Base-by-base conservation (phyloP, 2,888 invertebrate species). In the Caenorhabditis angaria region DNA sequence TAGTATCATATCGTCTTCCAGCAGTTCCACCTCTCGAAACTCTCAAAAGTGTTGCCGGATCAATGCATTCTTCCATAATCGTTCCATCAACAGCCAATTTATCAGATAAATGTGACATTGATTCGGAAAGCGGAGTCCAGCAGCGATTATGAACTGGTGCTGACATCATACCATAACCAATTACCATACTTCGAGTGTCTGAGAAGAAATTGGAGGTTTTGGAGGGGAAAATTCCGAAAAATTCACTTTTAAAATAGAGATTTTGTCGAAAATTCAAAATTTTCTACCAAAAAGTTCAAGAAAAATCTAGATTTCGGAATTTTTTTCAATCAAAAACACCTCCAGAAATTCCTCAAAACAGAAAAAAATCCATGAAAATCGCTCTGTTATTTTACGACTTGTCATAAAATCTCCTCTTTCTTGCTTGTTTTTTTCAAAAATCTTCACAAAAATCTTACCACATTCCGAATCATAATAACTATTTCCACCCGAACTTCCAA, bases 81-180 rank as follows among this genome's bases (percentile, higher is more conserved):
- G 80, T 70, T 12, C 78, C 82, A 22, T 76, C 78, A 20, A 61
- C 74, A 1, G 78, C 76, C 56, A 78, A 77, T 75, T 80, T 73
- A 53, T 82, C 83, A 0, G 83, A 78, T 54, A 83, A 63, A 47
- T 83, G 82, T 47, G 77, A 80, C 76, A 83, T 74, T 29, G 82
- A 82, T 64, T 82, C 82, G 14, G 83, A 82, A 14, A 83, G 73
- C 57, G 41, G 41, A 48, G 66, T 70, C 70, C 75, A 75, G 14
- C 64, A 48, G 18, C 70, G 22, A 22, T 59, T 62, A 51, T 70
- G 70, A 25, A 68, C 35, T 25, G 73, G 65, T n/a, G 70, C 70
- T 28, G 69, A 63, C 74, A 72, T 72, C 67, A 72, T 72, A 54
- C 74, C 74, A 50, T 74, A 70, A 1, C 74, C 74, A 27, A 70